Conservation (phyloP, 2,113 vertebrate genomes). For the Takifugu bimaculatus region DNA sequence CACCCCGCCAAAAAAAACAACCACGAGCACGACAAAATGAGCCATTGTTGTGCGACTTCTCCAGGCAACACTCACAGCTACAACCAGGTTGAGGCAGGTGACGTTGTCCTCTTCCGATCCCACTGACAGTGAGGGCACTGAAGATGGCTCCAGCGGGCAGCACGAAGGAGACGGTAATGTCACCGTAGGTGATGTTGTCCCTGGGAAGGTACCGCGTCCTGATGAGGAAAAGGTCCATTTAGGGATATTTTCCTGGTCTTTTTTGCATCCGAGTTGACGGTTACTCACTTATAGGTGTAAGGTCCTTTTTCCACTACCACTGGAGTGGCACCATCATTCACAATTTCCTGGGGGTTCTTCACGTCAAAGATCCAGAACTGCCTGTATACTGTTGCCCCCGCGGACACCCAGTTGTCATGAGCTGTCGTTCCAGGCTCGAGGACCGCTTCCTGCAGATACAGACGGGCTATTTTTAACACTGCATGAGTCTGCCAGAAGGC, state of each 20-base stretch:
- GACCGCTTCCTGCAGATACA: slow-evolving; percentile 80
- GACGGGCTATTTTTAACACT: slow-evolving; percentile 58
- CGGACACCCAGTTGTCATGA: slow-evolving; percentile 81
- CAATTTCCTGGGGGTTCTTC: slow-evolving; percentile 78
- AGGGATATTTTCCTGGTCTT: too few species aligned
- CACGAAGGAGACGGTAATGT: slow-evolving; percentile 78
- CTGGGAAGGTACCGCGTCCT: slow-evolving; percentile 87
- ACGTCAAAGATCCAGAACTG: slow-evolving; percentile 93
- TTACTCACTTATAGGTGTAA: slow-evolving; percentile 86
- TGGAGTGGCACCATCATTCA: slow-evolving; percentile 65
- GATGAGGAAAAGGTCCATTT: background rate
- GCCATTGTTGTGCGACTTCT: too few species aligned
- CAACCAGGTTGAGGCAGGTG: slow-evolving; percentile 84
- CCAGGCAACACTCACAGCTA: slow-evolving; percentile 74
- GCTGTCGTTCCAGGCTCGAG: slow-evolving; percentile 85
- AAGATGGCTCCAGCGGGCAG: slow-evolving; percentile 80
- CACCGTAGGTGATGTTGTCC: slow-evolving; percentile 73
- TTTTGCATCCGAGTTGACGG: too few species aligned
- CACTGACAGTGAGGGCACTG: slow-evolving; percentile 77
- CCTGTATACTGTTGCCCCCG: slow-evolving; percentile 79
- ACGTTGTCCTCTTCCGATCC: slow-evolving; percentile 82
- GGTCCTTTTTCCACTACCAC: slow-evolving; percentile 83
- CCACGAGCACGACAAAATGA: too few species aligned
- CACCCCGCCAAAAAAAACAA: too few species aligned
- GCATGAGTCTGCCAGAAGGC: slow-evolving; percentile 49